Base-by-base conservation (phyloP, 1,140 invertebrate genomes). In the Zaprionus lachaisei region DNA sequence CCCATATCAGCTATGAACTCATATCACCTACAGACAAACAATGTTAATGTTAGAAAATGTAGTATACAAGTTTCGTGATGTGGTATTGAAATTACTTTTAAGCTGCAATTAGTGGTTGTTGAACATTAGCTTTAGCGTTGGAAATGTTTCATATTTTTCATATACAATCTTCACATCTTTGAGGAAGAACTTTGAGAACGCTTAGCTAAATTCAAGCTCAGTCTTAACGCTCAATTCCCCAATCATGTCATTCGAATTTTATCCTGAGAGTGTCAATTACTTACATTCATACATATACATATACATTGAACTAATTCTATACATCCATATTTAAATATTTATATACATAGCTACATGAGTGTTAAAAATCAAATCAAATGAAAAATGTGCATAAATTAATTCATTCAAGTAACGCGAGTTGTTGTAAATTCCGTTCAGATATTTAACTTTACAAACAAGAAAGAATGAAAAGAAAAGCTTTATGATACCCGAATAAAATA, bases 81-180 rank as follows among this genome's bases (percentile, higher is more conserved):
- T 80, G 78, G 81, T 65, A 87, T 81, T 68, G 68, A 79, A 85
- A 84, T 81, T 89, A 89, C 70, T 90, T 89, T 85, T 89, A 89
- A 89, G 85, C 84, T 89, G 84, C 84, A 90, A 90, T 90, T 90
- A 90, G 85, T 89, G 85, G 85, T 90, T 90, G 85, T 90, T 90
- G 79, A 90, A 91, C 76, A 84, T 90, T 90, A 90, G 85, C 85
- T 90, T 90, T 90, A 91, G 85, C 85, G 82, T 90, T 66, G 62
- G 61, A 72, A 67, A 70, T 15, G 79, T 64, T 89, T 90, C 83
- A 87, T 89, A 87, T 89, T 80, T 64, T 89, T 90, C 83, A 87
- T 89, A 87, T 89, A 89, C 78, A 87, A 80, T 79, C 77, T 78
- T 64, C 62, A 70, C 79, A 79, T 69, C 65, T 78, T 63, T 73